A percentile compares a stretch with the other conserved stretches of the same genome.
phyloP scores from a whole-genome alignment of 30 jellyfish, hydroid and myxozoan genomes.

The Haliclystus octoradiatus region DNA sequence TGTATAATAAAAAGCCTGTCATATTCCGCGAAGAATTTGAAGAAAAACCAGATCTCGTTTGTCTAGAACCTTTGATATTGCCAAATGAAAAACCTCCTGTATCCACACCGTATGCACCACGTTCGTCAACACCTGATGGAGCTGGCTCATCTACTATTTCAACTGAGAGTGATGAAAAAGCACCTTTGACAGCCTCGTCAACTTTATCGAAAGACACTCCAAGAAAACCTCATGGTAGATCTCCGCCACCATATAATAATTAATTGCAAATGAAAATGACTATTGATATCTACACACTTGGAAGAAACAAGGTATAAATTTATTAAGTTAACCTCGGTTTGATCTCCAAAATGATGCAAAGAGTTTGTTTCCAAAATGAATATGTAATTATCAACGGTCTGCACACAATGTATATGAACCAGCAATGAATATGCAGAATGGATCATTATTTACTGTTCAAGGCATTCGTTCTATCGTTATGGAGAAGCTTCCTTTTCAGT shows the following conservation, averaged over 20 bases:
- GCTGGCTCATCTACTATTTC: conserved; percentile 73
- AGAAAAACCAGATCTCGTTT: conserved; percentile 71
- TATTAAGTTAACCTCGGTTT: too few species aligned
- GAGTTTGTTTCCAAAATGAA: too few species aligned
- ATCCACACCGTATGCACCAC: conserved; percentile 54
- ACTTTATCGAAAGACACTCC: conserved; percentile 26
- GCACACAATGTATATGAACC: too few species aligned
- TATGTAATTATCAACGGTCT: too few species aligned
- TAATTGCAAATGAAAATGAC: too few species aligned
- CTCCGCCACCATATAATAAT: conserved; percentile 64
- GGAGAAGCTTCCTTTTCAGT: too few species aligned
- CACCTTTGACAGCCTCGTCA: conserved; percentile 30
- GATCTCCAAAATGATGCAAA: too few species aligned
- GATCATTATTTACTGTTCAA: too few species aligned
- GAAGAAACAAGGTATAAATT: too few species aligned
- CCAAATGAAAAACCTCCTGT: conserved; percentile 86
- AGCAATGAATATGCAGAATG: too few species aligned
- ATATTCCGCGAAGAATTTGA: conserved; percentile 84
- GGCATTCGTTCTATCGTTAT: too few species aligned
- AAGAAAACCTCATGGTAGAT: conserved; percentile 23
- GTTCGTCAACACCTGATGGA: conserved; percentile 74
- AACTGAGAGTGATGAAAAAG: conserved; percentile 72
- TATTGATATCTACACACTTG: too few species aligned
- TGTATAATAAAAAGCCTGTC: conserved; percentile 82
- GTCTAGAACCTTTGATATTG: conserved; percentile 66